Evolutionary conservation across 2,113 vertebrate genomes (phyloP).

Genomic region (Rhinopomastus cyanomelas): DNA sequence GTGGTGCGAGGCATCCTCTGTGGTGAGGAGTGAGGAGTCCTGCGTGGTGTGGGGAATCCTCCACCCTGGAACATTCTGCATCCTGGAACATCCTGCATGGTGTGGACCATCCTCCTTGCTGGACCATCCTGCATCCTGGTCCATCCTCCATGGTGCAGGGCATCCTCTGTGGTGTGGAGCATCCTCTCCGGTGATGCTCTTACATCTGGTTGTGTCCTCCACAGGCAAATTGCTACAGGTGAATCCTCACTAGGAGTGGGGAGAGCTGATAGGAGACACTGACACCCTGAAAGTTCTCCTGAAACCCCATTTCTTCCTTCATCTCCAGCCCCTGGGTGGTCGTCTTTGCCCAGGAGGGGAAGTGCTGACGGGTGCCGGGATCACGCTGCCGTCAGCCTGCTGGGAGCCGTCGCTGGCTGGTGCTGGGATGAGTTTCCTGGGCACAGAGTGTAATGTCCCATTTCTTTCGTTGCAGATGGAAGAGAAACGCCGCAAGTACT

Average conservation of each 20-base stretch:
- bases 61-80: no score
- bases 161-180: no score
- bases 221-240: background rate
- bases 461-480: constrained; percentile 88
- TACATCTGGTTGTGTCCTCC: background rate
- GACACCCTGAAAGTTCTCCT: background rate
- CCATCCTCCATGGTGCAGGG: no score
- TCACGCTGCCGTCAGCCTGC: background rate
- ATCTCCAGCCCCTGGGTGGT: background rate
- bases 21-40: no score
- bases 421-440: constrained; percentile 1
- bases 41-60: no score
- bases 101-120: no score
- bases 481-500: constrained; percentile 96
- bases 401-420: background rate
- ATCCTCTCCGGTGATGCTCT: background rate
- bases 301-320: background rate
- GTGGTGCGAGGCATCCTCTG: no score
- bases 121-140: no score
- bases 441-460: constrained; percentile 7
- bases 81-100: no score
- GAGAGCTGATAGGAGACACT: background rate
- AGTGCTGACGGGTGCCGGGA: background rate
- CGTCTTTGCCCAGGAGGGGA: background rate
- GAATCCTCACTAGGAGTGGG: background rate